These are phyloP conservation scores for Euwallacea fornicatus DNA, from an alignment of 1,140 invertebrate genomes.

Conservation along the genomic window DNA sequence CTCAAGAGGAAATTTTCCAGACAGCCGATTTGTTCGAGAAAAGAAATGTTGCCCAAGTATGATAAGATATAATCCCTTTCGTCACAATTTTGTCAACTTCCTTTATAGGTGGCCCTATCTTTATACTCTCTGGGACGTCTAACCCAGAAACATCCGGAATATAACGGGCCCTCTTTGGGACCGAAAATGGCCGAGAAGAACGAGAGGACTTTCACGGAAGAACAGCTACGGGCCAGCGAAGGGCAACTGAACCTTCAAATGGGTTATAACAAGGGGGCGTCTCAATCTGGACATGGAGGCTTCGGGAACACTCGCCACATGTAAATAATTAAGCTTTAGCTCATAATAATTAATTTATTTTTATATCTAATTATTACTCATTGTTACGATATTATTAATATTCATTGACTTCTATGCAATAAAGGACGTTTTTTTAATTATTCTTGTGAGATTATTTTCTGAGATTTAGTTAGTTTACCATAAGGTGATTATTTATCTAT, in stretches of 20 bases:
- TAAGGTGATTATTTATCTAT: too few species aligned
- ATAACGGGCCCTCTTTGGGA: constrained; percentile 82
- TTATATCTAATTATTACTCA: constrained; percentile 19
- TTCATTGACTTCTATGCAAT: background rate
- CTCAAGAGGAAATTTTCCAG: constrained; percentile 97
- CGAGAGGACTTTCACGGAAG: constrained; percentile 90
- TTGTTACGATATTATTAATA: constrained; percentile 5
- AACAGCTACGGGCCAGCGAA: constrained; percentile 89
- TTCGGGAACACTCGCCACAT: constrained; percentile 96
- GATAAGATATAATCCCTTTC: background rate
- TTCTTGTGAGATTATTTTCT: background rate
- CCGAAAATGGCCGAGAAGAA: constrained; percentile 96
- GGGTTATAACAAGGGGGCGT: constrained; percentile 94
- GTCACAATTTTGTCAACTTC: background rate
- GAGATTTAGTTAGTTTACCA: background rate
- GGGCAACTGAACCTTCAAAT: constrained; percentile 92
- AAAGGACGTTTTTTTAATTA: background rate
- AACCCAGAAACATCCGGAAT: constrained; percentile 95
- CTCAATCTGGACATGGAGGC: constrained; percentile 81
- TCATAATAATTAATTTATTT: constrained; percentile 25
- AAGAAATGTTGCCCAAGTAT: constrained; percentile 95
- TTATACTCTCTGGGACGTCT: constrained; percentile 53
- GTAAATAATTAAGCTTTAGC: constrained; percentile 58
- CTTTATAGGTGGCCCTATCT: constrained; percentile 47
- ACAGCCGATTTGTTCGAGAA: constrained; percentile 96